Evolutionary conservation across 2,797 vertebrate genomes (phyloP).

Genomic region (Coranthus polyacanthus): DNA sequence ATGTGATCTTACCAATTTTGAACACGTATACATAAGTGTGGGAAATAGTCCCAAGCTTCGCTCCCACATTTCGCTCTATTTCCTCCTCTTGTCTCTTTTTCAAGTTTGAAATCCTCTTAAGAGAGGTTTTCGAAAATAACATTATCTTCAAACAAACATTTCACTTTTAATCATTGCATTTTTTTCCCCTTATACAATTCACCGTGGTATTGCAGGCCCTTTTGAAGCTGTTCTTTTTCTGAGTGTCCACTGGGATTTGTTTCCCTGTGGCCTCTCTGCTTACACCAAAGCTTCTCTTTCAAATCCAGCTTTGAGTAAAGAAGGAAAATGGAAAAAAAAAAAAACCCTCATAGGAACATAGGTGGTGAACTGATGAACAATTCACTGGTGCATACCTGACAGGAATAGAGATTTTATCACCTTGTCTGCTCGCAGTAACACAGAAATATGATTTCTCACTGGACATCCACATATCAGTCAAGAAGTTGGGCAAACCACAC

Average conservation of each 20-base stretch:
- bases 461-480: conserved; percentile 76
- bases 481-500: conserved; percentile 55
- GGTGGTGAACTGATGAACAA: conserved; percentile 85
- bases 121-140: conserved; percentile 86
- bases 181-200: conserved; percentile 80
- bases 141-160: conserved; percentile 90
- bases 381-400: conserved; percentile 84
- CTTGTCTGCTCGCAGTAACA: conserved; percentile 71
- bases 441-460: conserved; percentile 74
- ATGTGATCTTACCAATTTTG: conserved; percentile 62
- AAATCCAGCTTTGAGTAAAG: conserved; percentile 84
- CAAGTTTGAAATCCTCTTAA: conserved; percentile 84
- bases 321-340: conserved; percentile 64
- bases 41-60: conserved; percentile 77
- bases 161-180: conserved; percentile 88
- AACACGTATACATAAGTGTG: conserved; percentile 78
- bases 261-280: conserved; percentile 84
- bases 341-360: conserved; percentile 82
- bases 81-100: conserved; percentile 71
- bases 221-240: conserved; percentile 86
- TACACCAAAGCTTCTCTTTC: conserved; percentile 87
- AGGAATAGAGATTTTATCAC: conserved; percentile 82
- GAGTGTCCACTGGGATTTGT: conserved; percentile 79
- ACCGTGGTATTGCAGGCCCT: conserved; percentile 78
- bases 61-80: conserved; percentile 74